Evolutionary conservation across 2,113 vertebrate species (phyloP).

Genomic region (Marmota monax): DNA sequence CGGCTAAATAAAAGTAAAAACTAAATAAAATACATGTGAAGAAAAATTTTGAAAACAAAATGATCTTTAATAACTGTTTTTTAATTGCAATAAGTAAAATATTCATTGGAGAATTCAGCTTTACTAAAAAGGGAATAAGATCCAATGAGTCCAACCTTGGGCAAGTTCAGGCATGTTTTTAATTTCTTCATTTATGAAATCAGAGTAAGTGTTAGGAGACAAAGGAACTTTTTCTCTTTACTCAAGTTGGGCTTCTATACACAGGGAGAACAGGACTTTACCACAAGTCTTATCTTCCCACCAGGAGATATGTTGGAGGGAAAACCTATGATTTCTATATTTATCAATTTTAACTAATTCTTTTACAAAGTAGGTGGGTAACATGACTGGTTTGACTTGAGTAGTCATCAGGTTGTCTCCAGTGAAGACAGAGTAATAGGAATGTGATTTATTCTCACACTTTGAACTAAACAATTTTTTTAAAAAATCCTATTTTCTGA

Average conservation of each 20-base stretch:
- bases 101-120: constrained; percentile 1
- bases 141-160: background rate
- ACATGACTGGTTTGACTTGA: background rate
- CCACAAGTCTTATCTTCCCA: background rate
- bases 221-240: background rate
- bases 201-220: background rate
- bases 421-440: background rate
- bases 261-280: background rate
- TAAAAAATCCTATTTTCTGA: background rate
- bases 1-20: background rate
- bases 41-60: constrained; percentile 5
- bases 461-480: background rate
- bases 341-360: background rate
- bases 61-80: background rate
- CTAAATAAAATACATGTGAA: background rate
- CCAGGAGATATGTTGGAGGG: background rate
- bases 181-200: background rate
- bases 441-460: background rate
- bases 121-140: background rate
- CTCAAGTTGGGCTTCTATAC: background rate
- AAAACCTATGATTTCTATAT: background rate
- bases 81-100: background rate
- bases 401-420: background rate
- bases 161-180: background rate
- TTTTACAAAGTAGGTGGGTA: background rate